A percentile compares a stretch with the other conserved stretches of the same genome.
These are phyloP conservation scores for Euzophera pinguis DNA, from an alignment of 2,888 invertebrate genomes.

Conservation along the genomic window DNA sequence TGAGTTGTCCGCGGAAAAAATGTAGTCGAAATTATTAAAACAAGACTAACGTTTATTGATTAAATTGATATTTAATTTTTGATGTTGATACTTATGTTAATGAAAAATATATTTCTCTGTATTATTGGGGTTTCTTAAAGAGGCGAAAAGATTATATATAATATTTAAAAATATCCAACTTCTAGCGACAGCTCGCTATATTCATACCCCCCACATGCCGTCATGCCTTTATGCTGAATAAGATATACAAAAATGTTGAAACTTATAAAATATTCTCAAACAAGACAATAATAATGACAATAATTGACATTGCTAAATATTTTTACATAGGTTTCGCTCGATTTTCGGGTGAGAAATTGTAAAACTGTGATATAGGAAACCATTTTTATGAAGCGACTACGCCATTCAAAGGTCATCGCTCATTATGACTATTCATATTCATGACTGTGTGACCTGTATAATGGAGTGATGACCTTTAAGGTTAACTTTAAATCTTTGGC, in stretches of 20 bases:
- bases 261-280: background rate
- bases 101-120: no score
- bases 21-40: no score
- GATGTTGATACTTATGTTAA: background rate
- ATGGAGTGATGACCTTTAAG: constrained; percentile 21
- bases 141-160: no score
- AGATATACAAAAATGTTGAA: background rate
- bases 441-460: background rate
- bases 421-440: background rate
- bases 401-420: constrained; percentile 16
- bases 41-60: no score
- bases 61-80: no score
- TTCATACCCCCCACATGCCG: no score
- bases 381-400: constrained; percentile 40
- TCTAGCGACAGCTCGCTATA: background rate
- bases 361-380: constrained; percentile 61
- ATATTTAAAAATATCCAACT: no score
- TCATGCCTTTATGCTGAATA: background rate
- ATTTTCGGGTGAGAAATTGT: constrained; percentile 54
- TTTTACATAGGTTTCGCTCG: constrained; percentile 53
- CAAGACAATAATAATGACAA: constrained; percentile 13
- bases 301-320: constrained; percentile 41
- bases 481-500: constrained; percentile 16
- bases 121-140: no score
- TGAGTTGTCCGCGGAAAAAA: background rate